Evolutionary conservation across 2,113 vertebrate species (phyloP), one percentile per base, ranked within the genome.

Genomic region (Sylvilagus bachmani): DNA sequence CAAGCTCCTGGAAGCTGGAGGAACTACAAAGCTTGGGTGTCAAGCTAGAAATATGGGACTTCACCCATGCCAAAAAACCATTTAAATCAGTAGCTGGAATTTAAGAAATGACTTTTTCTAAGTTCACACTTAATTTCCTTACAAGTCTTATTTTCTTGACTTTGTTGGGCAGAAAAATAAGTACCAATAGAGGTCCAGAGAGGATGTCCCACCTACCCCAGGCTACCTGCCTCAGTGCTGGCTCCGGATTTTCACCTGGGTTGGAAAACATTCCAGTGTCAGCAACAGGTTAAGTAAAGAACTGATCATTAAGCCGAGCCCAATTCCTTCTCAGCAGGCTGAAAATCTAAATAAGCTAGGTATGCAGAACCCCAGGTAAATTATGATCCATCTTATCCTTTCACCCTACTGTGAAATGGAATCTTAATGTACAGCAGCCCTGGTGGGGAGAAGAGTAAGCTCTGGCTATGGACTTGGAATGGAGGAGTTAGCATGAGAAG

Each of bases 131-230:
- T 94, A 90, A 94, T 97, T 77, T 91, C 75, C 85, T 95, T 97
- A 86, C 74, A 86, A 70, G 49, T 93, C 1, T 33, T 95, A 71
- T 92, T 94, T 97, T 87, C 89, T 95, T 93, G 79, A 96, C 89
- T 95, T 97, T 96, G 80, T 75, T 22, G 67, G 85, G 97, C 97
- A 97, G 95, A 97, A 97, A 98, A 93, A 95, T 95, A 94, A 82
- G 75, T 96, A 84, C 94, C 95, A 69, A 94, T 17, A 70, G 89
- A 89, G 84, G 86, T 77, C 66, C 61, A 70, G 89, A 36, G 83
- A 90, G 38, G 10, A 53, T 90, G 83, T 53, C 70, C 74, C 71
- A 38, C 55, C 44, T 38, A 6, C 75, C 78, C 10, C 33, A 84
- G 90, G 89, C 90, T 96, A 67, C 75, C 86, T 84, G 80, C 49